Percentiles rank a stretch among this genome's conserved stretches.
Evolutionary conservation across 2,113 vertebrate species (phyloP).

Genomic region (Gymnarchus niloticus): DNA sequence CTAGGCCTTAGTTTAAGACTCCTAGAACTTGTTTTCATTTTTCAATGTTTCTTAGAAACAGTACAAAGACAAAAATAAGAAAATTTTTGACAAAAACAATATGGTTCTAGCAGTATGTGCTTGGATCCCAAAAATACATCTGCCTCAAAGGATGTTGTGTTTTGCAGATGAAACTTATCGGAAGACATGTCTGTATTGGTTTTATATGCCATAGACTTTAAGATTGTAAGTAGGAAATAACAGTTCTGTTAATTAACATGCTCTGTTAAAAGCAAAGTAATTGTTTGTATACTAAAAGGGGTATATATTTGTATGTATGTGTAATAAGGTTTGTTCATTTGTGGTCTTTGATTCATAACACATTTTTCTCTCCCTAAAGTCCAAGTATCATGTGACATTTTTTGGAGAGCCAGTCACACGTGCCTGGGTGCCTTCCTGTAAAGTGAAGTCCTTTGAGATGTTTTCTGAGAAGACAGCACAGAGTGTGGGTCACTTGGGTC

Average conservation of each 20-base stretch:
- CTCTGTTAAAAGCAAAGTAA: not conserved
- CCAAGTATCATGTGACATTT: conserved; percentile 65
- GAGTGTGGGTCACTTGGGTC: conserved; percentile 42
- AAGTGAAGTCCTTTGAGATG: conserved; percentile 54
- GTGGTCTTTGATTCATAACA: not conserved
- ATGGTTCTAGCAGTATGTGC: not conserved
- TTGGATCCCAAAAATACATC: not conserved
- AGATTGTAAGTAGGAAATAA: not conserved
- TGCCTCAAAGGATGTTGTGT: not conserved
- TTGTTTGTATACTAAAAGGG: not conserved
- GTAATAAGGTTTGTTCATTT: not conserved
- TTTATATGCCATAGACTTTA: not conserved
- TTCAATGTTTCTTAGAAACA: not conserved
- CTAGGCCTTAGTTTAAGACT: not conserved
- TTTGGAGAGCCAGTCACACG: conserved; percentile 57
- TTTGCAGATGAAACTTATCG: not conserved
- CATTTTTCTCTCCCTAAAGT: conserved; percentile 39
- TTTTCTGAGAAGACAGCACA: conserved; percentile 34
- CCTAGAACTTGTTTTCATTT: not conserved
- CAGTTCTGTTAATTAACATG: not conserved
- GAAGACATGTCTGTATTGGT: not conserved
- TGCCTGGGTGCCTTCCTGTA: conserved; percentile 57
- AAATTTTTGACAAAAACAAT: not conserved
- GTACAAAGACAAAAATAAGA: not conserved
- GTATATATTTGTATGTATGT: not conserved